Evolutionary conservation across 2,888 invertebrate species (phyloP), one percentile per base, ranked within the genome.

Genomic region (Temnothorax unifasciatus): DNA sequence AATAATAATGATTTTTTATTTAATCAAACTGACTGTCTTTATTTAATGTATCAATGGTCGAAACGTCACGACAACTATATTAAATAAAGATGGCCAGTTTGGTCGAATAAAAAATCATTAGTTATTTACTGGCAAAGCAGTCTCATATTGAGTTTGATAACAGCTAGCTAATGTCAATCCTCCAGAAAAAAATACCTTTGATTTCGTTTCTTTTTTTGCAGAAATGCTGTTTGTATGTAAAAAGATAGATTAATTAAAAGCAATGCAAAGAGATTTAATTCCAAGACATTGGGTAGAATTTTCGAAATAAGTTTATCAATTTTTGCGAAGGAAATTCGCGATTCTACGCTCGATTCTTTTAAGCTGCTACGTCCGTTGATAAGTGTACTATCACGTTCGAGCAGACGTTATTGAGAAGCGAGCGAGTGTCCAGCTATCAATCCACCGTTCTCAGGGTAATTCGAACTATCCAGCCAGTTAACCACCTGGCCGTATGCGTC

Each of bases 391-490:
- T 34, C 18, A 34, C 57, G 34, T 21, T 57, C 29, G 25, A 52
- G 64, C 59, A 52, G 21, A 82, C 63, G 61, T 41, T 38, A 41
- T 59, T 21, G 11, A 76, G 25, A 41, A 29, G 61, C 68, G 41
- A 59, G 44, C 54, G 52, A 81, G 66, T 69, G 75, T 79, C 83
- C 74, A 83, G 21, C 52, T 15, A 83, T 68, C 34, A 21, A 47
- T 13, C 15, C 61, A 64, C 59, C 57, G 76, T 85, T 82, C 87
- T 77, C 85, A 79, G 54, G 85, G 90, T 91, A 92, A 92, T 92
- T 92, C 87, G 89, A 92, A 92, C 88, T 90, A 91, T 92, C 88
- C 85, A 85, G 29, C 75, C 66, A 86, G 83, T 73, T 86, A 86
- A 86, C 88, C 88, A 89, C 79, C 87, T 75, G 89, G 88, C 87